A percentile compares a stretch with the other conserved stretches of the same genome.
These are phyloP conservation scores for Chelonus insularis DNA, from an alignment of 1,140 invertebrate genomes.

Conservation along the genomic window DNA sequence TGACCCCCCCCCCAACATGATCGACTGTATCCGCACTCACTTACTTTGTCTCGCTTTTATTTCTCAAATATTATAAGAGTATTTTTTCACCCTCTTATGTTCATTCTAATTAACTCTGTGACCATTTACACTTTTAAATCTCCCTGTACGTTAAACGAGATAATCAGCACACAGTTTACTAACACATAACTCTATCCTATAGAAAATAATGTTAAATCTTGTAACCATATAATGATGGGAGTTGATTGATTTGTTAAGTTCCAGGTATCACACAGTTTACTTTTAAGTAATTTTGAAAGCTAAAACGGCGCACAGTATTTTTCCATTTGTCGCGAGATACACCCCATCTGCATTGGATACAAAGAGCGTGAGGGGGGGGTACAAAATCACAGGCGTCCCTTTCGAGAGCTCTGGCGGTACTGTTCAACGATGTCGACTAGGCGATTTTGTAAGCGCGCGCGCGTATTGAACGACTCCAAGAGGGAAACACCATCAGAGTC, in stretches of 20 bases:
- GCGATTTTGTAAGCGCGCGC: constrained; percentile 49
- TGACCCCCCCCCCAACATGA: constrained; percentile 35
- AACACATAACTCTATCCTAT: too few relatives aligned
- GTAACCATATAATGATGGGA: too few relatives aligned
- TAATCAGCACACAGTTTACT: background rate
- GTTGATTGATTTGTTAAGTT: too few relatives aligned
- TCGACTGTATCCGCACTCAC: constrained; percentile 16
- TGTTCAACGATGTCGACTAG: constrained; percentile 42
- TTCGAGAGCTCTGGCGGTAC: constrained; percentile 58
- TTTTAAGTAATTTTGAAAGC: background rate
- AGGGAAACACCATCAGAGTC: constrained; percentile 21
- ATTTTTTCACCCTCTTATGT: background rate
- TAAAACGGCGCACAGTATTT: too few relatives aligned
- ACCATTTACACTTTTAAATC: constrained; percentile 15
- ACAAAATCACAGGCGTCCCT: constrained; percentile 56
- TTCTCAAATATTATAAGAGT: background rate
- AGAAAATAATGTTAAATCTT: too few relatives aligned
- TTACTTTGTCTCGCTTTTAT: constrained; percentile 1
- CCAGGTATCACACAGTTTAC: too few relatives aligned
- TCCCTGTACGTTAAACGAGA: background rate
- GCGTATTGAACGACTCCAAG: constrained; percentile 53
- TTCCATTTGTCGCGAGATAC: constrained; percentile 7
- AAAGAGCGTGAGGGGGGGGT: constrained; percentile 34
- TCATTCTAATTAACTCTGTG: background rate
- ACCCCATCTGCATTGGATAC: constrained; percentile 10